These are phyloP conservation scores for Parasteatoda lunata DNA, from an alignment of 2,888 invertebrate genomes.

Conservation along the genomic window DNA sequence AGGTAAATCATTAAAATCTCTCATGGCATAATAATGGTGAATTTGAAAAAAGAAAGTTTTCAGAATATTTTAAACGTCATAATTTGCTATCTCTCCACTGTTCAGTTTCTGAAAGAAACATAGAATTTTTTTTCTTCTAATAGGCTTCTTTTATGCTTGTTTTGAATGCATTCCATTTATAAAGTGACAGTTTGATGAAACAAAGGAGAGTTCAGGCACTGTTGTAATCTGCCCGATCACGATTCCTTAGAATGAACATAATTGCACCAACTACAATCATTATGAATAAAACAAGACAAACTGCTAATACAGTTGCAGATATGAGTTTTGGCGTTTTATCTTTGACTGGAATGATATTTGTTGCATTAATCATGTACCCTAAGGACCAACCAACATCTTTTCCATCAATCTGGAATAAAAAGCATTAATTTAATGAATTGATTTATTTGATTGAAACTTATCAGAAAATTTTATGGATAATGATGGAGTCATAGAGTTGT, in stretches of 20 bases:
- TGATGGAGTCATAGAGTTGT: no score
- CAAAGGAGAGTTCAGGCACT: no score
- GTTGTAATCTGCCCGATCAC: not conserved
- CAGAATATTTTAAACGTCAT: no score
- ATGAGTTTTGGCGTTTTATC: constrained; percentile 47
- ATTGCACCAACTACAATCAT: constrained; percentile 39
- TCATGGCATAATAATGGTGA: no score
- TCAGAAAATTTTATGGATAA: not conserved
- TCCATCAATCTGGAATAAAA: constrained; percentile 72
- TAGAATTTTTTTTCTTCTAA: no score
- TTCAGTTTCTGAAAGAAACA: no score
- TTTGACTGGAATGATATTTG: constrained; percentile 74
- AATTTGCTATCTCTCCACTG: no score
- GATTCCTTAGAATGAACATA: constrained; percentile 19
- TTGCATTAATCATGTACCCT: constrained; percentile 76
- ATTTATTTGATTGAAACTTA: not conserved
- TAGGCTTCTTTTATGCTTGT: no score
- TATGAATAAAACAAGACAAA: constrained; percentile 51
- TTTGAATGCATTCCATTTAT: no score
- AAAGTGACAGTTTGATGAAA: no score
- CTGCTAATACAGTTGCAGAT: constrained; percentile 27
- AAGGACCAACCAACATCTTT: constrained; percentile 76
- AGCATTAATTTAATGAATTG: not conserved
- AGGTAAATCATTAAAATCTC: no score
- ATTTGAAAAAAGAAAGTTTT: no score